These are phyloP conservation scores for Sphinx pinastri DNA, from an alignment of 2,888 invertebrate genomes.

Conservation along the genomic window DNA sequence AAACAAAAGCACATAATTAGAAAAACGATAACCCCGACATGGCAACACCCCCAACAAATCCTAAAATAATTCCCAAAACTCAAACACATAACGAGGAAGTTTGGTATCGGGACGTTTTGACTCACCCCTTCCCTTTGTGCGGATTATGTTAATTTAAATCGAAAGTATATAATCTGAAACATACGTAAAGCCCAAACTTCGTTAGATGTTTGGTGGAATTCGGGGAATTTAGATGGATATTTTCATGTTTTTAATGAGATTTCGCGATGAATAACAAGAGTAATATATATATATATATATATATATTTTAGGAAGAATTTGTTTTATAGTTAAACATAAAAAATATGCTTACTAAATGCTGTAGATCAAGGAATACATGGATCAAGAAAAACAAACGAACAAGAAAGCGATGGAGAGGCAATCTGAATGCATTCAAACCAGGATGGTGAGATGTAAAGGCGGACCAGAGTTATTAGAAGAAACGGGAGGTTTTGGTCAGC, in stretches of 20 bases:
- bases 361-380: too few species aligned
- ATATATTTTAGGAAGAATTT: too few species aligned
- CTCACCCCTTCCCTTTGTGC: slow-evolving; percentile 10
- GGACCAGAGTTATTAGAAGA: too few species aligned
- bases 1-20: slow-evolving; percentile 4
- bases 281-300: too few species aligned
- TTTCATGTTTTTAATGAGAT: not conserved
- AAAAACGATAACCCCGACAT: slow-evolving; percentile 10
- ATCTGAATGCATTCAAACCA: too few species aligned
- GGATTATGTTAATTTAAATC: slow-evolving; percentile 21
- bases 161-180: slow-evolving; percentile 16
- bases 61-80: slow-evolving; percentile 17
- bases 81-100: slow-evolving; percentile 21
- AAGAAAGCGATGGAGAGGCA: too few species aligned
- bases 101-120: slow-evolving; percentile 16
- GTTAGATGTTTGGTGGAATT: slow-evolving; percentile 2
- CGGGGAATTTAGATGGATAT: not conserved
- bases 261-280: too few species aligned
- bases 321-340: too few species aligned
- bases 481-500: too few species aligned
- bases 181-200: not conserved
- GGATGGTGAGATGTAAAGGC: too few species aligned
- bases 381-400: too few species aligned
- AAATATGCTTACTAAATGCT: too few species aligned
- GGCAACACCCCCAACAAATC: slow-evolving; percentile 7